Conservation (phyloP, 2,797 vertebrate species). For the Tokudaia tokunoshimensis region DNA sequence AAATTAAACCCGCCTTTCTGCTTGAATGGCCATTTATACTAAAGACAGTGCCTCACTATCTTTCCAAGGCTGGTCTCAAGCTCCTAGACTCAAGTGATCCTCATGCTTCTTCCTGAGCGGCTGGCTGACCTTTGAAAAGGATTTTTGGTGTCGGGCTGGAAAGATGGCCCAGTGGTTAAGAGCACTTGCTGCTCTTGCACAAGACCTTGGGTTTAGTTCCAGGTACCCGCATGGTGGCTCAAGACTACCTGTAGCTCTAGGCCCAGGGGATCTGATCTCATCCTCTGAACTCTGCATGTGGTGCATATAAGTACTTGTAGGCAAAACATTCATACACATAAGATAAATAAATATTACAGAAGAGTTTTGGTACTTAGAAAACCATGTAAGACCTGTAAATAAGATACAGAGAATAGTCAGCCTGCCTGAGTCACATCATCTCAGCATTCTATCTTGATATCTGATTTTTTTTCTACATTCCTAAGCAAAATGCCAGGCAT, state of each 20-base stretch:
- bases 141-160: not conserved
- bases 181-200: not conserved
- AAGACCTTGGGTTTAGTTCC: not conserved
- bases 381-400: conserved; percentile 1
- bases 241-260: not conserved
- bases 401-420: not conserved
- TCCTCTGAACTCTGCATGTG: not conserved
- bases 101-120: not conserved
- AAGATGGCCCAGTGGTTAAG: not conserved
- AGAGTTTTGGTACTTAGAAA: conserved; percentile 47
- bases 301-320: not conserved
- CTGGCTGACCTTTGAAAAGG: not conserved
- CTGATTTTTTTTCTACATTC: conserved; percentile 54
- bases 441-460: conserved; percentile 11
- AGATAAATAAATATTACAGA: not conserved
- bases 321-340: not conserved
- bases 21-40: conserved; percentile 48
- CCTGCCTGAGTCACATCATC: not conserved
- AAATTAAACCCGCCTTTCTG: conserved; percentile 39
- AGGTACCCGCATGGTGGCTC: not conserved
- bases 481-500: conserved; percentile 55
- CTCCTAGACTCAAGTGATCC: not conserved
- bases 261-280: not conserved
- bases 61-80: not conserved
- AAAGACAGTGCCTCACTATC: not conserved